Percentiles rank a stretch among this genome's conserved stretches.
Conservation (phyloP, 2,113 vertebrate species). For the Pedionomus torquatus region DNA sequence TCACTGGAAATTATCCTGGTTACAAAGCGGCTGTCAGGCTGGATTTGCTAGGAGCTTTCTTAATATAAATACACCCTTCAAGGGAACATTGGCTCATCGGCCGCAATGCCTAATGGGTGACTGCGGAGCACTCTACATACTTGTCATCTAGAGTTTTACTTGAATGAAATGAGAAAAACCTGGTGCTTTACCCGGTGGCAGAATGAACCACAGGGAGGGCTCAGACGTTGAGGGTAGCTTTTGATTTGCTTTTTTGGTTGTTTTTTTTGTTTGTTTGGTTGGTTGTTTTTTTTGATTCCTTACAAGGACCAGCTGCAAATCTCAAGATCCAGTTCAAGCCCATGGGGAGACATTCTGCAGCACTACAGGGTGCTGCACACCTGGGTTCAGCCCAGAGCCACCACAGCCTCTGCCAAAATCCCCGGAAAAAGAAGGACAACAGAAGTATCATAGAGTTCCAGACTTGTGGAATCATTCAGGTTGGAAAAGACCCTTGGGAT, state of each 20-base stretch:
- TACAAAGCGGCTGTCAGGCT: neutral
- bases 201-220: neutral
- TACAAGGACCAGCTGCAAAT: neutral
- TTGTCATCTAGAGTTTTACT: neutral
- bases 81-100: neutral
- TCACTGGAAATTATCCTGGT: neutral
- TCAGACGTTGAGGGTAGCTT: neutral
- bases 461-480: no score
- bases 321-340: neutral
- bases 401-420: neutral
- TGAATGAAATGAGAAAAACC: neutral
- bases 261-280: neutral
- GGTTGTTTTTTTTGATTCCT: neutral
- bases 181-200: neutral
- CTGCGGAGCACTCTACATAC: neutral
- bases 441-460: neutral
- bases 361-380: rapidly evolving
- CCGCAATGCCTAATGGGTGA: neutral
- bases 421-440: neutral
- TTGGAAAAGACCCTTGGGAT: no score
- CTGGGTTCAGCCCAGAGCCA: neutral
- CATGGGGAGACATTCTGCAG: neutral
- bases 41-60: neutral
- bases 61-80: neutral
- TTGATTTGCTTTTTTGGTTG: neutral